Percentiles rank a stretch among this genome's conserved stretches.
These are phyloP conservation scores for Leptinotarsa texana DNA, from an alignment of 1,140 invertebrate genomes.

Conservation along the genomic window DNA sequence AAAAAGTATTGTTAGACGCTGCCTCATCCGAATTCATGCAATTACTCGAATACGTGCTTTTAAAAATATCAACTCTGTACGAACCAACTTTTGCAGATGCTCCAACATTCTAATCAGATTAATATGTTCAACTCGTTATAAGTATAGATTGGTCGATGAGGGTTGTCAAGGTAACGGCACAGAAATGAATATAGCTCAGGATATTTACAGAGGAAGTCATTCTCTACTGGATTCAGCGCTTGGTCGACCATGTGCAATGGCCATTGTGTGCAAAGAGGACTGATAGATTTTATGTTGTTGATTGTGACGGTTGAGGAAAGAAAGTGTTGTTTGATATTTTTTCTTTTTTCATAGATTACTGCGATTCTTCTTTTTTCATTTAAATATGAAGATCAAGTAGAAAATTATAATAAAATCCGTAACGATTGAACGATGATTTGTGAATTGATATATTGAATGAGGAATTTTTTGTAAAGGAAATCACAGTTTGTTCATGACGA, in stretches of 20 bases:
- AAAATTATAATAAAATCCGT: too few relatives aligned
- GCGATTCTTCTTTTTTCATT: too few relatives aligned
- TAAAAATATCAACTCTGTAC: neutral
- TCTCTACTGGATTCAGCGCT: conserved; percentile 5
- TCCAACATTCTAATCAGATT: neutral
- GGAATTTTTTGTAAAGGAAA: too few relatives aligned
- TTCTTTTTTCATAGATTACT: neutral
- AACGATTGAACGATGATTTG: too few relatives aligned
- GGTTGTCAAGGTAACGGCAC: conserved; percentile 2
- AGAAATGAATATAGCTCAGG: neutral
- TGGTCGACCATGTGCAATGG: neutral
- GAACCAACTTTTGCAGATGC: neutral
- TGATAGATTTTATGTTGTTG: neutral
- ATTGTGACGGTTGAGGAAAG: neutral
- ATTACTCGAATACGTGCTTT: too few relatives aligned
- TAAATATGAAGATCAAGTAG: too few relatives aligned
- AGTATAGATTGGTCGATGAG: neutral
- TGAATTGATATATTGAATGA: too few relatives aligned
- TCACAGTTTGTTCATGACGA: too few relatives aligned
- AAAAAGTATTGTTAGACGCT: too few relatives aligned
- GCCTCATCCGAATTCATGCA: too few relatives aligned
- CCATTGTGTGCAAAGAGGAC: neutral
- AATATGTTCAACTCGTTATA: conserved; percentile 4
- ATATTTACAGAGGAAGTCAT: neutral
- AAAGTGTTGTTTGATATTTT: neutral